Base-by-base conservation (phyloP, 2,113 vertebrate genomes). In the Sclerurus mexicanus region DNA sequence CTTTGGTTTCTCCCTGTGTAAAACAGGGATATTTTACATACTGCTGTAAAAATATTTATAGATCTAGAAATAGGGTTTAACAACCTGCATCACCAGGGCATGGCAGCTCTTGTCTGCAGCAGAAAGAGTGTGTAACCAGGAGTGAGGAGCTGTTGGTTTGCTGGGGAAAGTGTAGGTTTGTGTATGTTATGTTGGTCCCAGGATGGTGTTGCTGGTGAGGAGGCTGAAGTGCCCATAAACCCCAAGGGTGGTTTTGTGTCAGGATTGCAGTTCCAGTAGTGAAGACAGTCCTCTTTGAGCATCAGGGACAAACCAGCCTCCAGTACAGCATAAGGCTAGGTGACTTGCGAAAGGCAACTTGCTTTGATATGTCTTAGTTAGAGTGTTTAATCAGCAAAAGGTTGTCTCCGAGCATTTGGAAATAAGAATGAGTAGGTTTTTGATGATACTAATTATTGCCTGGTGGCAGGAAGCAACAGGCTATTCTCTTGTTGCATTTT, bases 11-110 rank as follows among this genome's bases (percentile, higher is more conserved):
- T 87, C n/a, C 42, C 31, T 11, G 0, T 58, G 14, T 87, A 53
- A 72, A 87, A 52, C 0, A 1, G 33, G 22, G n/a, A 35, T 72
- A 17, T 49, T 60, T n/a, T 76, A 55, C n/a, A 20, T 0, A 0
- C 50, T 64, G 58, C 47, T 72, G 72, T 71, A 53, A 56, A 66
- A 89, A 25, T 78, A 81, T n/a, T 64, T 64, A 23, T 1, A 7
- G 33, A 33, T 80, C 24, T 63, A 49, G 68, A 80, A 82, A 68
- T 5, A 17, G 30, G 25, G n/a, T 56, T 82, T 40, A 52, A 12
- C 18, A 55, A 56, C 42, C 31, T 5, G n/a, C 0, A 3, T 82
- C 18, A 6, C 53, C 17, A 4, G 58, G 35, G 69, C 1, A 0
- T 44, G 63, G 53, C 87, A 81, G 63, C 53, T 90, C n/a, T 59